Percentiles rank a stretch among this genome's conserved stretches.
Conservation (phyloP, 2,113 vertebrate species). For the Dromiciops gliroides region DNA sequence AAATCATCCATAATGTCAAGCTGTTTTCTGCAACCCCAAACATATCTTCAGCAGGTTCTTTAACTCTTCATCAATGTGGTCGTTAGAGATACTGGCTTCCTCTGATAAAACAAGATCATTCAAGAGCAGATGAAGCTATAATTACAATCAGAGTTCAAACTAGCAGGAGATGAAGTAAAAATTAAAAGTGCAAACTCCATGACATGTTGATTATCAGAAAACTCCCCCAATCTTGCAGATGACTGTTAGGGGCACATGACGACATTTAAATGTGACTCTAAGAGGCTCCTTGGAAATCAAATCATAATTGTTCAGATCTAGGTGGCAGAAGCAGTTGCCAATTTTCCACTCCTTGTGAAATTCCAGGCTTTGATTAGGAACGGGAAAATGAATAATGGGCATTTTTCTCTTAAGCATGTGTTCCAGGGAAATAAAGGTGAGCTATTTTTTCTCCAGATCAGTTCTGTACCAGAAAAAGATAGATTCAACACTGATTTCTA, state of each 20-base stretch:
- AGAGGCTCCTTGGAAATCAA: conserved; percentile 84
- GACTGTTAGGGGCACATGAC: conserved; percentile 72
- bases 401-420: conserved; percentile 61
- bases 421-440: conserved; percentile 63
- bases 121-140: conserved; percentile 82
- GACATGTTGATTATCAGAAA: conserved; percentile 85
- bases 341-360: conserved; percentile 77
- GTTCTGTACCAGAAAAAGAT: conserved; percentile 47
- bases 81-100: conserved; percentile 68
- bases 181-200: conserved; percentile 86
- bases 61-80: conserved; percentile 25
- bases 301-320: conserved; percentile 82
- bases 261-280: conserved; percentile 76
- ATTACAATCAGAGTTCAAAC: conserved; percentile 88
- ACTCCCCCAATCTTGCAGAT: conserved; percentile 81
- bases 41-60: conserved; percentile 50
- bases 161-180: conserved; percentile 83
- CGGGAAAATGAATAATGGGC: conserved; percentile 78
- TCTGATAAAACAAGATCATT: conserved; percentile 84
- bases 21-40: conserved; percentile 37
- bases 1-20: conserved; percentile 17
- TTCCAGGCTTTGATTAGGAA: conserved; percentile 82
- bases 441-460: not conserved
- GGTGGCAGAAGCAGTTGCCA: conserved; percentile 73
- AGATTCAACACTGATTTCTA: conserved; percentile 12